Conservation (phyloP, 1,140 invertebrate genomes). For the Nilaparvata lugens region DNA sequence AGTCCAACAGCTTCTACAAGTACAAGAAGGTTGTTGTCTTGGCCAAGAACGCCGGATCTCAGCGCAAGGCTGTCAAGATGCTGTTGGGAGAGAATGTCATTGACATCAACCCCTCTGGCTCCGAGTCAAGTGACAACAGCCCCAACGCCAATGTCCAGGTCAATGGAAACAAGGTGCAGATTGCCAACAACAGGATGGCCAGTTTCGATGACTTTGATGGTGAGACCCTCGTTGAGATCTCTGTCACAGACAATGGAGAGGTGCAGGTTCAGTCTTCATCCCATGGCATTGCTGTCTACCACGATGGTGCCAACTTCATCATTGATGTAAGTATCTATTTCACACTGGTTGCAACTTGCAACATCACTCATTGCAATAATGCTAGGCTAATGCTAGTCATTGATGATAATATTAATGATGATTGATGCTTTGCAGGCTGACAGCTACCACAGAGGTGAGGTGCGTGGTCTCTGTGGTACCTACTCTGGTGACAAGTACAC, state of each 20-base stretch:
- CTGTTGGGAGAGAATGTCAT: conserved; percentile 28
- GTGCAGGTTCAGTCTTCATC: conserved; percentile 40
- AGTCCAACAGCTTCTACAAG: conserved; percentile 9
- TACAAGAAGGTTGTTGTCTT: conserved; percentile 34
- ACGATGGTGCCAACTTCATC: conserved; percentile 43
- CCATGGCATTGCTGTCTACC: conserved; percentile 39
- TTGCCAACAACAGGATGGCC: conserved; percentile 22
- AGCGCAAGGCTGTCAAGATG: conserved; percentile 34
- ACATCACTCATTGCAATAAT: no score
- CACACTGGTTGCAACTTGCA: no score
- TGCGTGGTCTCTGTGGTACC: conserved; percentile 54
- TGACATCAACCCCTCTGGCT: conserved; percentile 22
- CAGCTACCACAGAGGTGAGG: conserved; percentile 38
- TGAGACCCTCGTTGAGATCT: conserved; percentile 39
- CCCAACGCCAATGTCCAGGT: conserved; percentile 29
- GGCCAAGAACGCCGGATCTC: conserved; percentile 28
- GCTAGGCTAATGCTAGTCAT: no score
- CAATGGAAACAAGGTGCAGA: conserved; percentile 30
- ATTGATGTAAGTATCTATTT: no score
- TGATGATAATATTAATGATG: no score
- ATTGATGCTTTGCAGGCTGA: no score
- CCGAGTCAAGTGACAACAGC: conserved; percentile 25
- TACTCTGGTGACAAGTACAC: conserved; percentile 43
- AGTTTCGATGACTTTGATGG: conserved; percentile 27
- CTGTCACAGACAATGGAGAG: conserved; percentile 33